phyloP scores from a whole-genome alignment of 2,797 vertebrate species.

The Poeciliopsis paucimaculata region DNA sequence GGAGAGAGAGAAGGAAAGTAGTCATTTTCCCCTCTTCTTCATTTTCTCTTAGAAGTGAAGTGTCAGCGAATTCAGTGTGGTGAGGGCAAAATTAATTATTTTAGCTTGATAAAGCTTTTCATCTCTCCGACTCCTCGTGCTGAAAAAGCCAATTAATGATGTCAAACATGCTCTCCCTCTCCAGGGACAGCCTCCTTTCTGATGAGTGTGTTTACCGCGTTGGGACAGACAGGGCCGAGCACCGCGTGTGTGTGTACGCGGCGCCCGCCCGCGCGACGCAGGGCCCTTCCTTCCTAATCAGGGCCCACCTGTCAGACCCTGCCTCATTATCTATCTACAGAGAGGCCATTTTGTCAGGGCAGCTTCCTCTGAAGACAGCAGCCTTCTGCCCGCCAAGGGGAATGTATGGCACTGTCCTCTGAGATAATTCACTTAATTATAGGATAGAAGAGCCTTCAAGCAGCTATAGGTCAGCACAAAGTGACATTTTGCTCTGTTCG shows the following conservation, averaged over 20 bases:
- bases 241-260: not conserved
- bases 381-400: slow-evolving; percentile 48
- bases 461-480: slow-evolving; percentile 63
- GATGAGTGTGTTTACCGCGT: slow-evolving; percentile 97
- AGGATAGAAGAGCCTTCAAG: slow-evolving; percentile 73
- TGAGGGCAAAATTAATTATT: slow-evolving; percentile 98
- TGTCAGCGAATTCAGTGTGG: slow-evolving; percentile 95
- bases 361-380: slow-evolving; percentile 62
- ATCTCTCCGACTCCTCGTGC: slow-evolving; percentile 98
- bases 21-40: slow-evolving; percentile 75
- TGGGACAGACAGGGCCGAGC: slow-evolving; percentile 79
- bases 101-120: slow-evolving; percentile 99
- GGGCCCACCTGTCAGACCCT: slow-evolving; percentile 92
- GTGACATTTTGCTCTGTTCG: slow-evolving; percentile 46
- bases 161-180: slow-evolving; percentile 97
- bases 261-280: slow-evolving; percentile 41
- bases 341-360: slow-evolving; percentile 88
- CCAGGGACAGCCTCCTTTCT: slow-evolving; percentile 85
- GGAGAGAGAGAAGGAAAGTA: slow-evolving; percentile 54
- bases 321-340: slow-evolving; percentile 92
- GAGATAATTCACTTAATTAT: slow-evolving; percentile 96
- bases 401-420: slow-evolving; percentile 84
- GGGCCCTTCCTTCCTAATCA: slow-evolving; percentile 85
- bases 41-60: slow-evolving; percentile 90
- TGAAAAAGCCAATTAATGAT: slow-evolving; percentile 99